Percentiles rank a stretch among this genome's conserved stretches.
These are phyloP conservation scores for Autographa pulchrina DNA, from an alignment of 2,888 invertebrate genomes.

Conservation along the genomic window DNA sequence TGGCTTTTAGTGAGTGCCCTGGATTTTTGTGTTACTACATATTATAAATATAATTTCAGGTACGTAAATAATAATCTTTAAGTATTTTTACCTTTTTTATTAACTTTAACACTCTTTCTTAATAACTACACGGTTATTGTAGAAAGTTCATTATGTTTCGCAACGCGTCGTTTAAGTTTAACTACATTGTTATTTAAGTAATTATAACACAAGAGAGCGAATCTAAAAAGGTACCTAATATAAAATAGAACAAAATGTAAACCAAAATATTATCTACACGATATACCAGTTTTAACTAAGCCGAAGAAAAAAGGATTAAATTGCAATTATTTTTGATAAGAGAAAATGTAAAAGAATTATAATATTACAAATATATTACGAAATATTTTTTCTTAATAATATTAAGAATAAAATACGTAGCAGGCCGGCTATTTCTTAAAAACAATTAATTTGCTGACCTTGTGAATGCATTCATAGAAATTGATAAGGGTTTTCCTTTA, in stretches of 20 bases:
- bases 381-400: not conserved
- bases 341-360: no score
- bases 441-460: conserved; percentile 20
- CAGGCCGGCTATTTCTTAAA: conserved; percentile 17
- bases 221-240: not conserved
- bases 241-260: not conserved
- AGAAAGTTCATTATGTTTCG: conserved; percentile 31
- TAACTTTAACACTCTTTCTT: not conserved
- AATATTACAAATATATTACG: no score
- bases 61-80: conserved; percentile 22
- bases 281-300: no score
- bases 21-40: conserved; percentile 34
- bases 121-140: not conserved
- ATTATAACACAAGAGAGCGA: conserved; percentile 19
- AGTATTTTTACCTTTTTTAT: not conserved
- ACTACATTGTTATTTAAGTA: conserved; percentile 23
- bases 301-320: no score
- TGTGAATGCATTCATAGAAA: conserved; percentile 41
- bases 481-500: conserved; percentile 47
- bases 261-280: no score
- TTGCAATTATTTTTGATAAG: no score
- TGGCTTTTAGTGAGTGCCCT: conserved; percentile 23
- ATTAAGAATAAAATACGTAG: not conserved
- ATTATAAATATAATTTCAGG: conserved; percentile 42
- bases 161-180: not conserved